These are phyloP conservation scores for Philaethria dido DNA, from an alignment of 2,888 invertebrate genomes.

Conservation along the genomic window DNA sequence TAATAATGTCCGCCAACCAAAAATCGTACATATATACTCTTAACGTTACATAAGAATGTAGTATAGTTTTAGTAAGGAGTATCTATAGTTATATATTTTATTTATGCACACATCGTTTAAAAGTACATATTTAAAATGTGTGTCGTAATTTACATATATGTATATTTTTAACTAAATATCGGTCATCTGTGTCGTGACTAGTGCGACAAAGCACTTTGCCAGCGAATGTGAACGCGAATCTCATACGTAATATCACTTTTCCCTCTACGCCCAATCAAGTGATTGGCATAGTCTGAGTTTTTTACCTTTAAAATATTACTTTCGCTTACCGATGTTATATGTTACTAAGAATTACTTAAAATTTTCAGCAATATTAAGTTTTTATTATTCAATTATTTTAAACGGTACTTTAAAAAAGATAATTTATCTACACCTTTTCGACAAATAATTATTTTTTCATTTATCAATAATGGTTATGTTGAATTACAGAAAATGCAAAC, in stretches of 20 bases:
- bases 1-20: background rate
- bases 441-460: too few species aligned
- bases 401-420: too few species aligned
- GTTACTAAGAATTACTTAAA: too few species aligned
- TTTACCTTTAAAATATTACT: background rate
- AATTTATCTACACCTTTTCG: too few species aligned
- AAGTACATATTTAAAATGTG: background rate
- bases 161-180: constrained; percentile 9
- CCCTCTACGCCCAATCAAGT: constrained; percentile 21
- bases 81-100: too few species aligned
- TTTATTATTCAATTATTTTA: too few species aligned
- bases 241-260: constrained; percentile 30
- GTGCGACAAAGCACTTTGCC: constrained; percentile 30
- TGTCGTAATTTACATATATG: background rate
- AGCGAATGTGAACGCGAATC: constrained; percentile 36
- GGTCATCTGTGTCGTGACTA: constrained; percentile 21
- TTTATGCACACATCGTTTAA: background rate
- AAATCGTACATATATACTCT: background rate
- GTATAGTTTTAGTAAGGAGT: too few species aligned
- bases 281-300: background rate
- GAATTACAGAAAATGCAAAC: constrained; percentile 67
- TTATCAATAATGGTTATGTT: too few species aligned
- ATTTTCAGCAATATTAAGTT: too few species aligned
- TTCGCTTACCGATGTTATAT: background rate
- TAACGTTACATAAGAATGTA: too few species aligned